Base-by-base conservation (phyloP, 2,797 vertebrate species). In the Capromys pilorides region DNA sequence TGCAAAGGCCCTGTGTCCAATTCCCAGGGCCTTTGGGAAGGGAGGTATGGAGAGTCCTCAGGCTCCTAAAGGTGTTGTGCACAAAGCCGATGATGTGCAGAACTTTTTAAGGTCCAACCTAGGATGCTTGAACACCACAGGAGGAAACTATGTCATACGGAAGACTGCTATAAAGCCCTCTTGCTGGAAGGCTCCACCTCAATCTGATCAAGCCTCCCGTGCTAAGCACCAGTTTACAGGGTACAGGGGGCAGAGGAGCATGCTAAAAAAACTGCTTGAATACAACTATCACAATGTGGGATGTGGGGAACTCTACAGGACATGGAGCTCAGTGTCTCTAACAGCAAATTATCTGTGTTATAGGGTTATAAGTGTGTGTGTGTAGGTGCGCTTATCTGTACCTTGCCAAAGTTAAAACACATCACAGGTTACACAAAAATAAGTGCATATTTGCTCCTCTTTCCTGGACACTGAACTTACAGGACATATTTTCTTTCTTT, bases 341-440 rank as follows among this genome's bases (percentile, higher is more conserved):
- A 57, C 73, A 80, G 79, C 84, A 81, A 81, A 45, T 66, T 51
- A 28, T n/a, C 64, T 33, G 7, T 36, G 16, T 36, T 36, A 18
- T 21, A 9, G 33, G n/a, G 67, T 69, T 69, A 69, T 69, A 19
- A 69, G 18, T 69, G 33, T n/a, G 33, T 69, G 67, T n/a, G n/a
- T n/a, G 19, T 69, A 14, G 19, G 66, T 67, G 33, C n/a, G 61
- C 61, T 81, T 88, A 31, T 81, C 59, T 93, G 8, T 78, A 62
- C 24, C 79, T n/a, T 41, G 33, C 62, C 59, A 36, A 86, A 95
- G 89, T 77, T 85, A 95, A 78, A 39, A 61, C 14, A 28, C 51
- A 66, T 45, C 84, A 69, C 3, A 92, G 83, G 10, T 49, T 39
- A 64, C 36, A 71, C 59, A 26, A 33, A 69, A 91, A 85, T 67